Evolutionary conservation across 2,113 vertebrate genomes (phyloP).

Genomic region (Buteo buteo): DNA sequence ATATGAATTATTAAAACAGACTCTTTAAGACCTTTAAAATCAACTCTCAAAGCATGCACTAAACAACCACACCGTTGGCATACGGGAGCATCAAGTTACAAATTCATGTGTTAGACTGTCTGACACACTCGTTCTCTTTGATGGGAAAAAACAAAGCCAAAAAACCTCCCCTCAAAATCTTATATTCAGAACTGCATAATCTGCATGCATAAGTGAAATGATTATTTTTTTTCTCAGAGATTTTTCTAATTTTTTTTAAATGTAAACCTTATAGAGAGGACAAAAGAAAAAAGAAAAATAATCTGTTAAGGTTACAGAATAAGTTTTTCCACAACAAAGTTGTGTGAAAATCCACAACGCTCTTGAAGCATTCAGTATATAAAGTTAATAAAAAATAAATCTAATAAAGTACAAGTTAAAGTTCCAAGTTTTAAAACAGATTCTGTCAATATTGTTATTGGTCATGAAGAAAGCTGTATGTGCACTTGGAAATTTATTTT

Average conservation of each 20-base stretch:
- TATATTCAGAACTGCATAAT: conserved; percentile 6
- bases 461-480: background rate
- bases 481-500: background rate
- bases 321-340: background rate
- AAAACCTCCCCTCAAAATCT: background rate
- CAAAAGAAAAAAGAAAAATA: background rate
- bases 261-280: background rate
- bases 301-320: background rate
- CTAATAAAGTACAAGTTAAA: background rate
- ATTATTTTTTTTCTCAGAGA: background rate
- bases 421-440: background rate
- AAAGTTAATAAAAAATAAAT: background rate
- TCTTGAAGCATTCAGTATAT: background rate
- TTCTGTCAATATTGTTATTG: background rate
- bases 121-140: conserved; percentile 42
- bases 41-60: conserved; percentile 38
- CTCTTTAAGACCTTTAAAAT: conserved; percentile 56
- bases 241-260: background rate
- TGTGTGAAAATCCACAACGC: background rate
- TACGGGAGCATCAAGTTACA: background rate
- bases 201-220: background rate
- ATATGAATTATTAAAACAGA: conserved; percentile 62
- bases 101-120: conserved; percentile 48
- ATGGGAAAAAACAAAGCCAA: conserved; percentile 11
- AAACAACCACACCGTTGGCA: background rate